These are phyloP conservation scores for Drosophila azteca DNA, from an alignment of 1,140 invertebrate species.

Conservation along the genomic window DNA sequence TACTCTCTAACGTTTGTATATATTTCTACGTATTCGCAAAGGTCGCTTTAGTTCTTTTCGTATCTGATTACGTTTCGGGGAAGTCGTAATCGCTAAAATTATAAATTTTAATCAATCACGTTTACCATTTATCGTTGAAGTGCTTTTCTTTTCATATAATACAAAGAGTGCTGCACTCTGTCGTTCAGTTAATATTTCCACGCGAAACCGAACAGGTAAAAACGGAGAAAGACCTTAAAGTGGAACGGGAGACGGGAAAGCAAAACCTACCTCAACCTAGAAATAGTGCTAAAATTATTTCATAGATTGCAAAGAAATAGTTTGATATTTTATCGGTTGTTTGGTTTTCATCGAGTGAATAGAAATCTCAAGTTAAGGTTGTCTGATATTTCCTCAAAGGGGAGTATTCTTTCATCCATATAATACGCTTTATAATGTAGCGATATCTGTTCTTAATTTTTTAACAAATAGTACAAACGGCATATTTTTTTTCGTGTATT, in stretches of 20 bases:
- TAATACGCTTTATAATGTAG: no score
- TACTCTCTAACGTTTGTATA: background rate
- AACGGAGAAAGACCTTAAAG: background rate
- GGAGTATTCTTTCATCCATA: no score
- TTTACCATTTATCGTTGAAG: slow-evolving; percentile 13
- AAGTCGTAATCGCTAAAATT: slow-evolving; percentile 62
- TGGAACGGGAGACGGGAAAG: no score
- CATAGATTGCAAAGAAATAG: no score
- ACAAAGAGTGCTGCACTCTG: background rate
- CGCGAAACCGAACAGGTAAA: slow-evolving; percentile 15
- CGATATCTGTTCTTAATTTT: no score
- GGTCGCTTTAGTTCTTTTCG: slow-evolving; percentile 11
- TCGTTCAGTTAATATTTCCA: slow-evolving; percentile 34
- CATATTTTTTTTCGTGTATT: no score
- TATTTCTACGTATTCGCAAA: slow-evolving; percentile 24
- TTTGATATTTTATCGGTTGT: no score
- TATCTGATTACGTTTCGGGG: slow-evolving; percentile 35
- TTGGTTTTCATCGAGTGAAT: no score
- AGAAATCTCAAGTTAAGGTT: no score
- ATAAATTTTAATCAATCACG: slow-evolving; percentile 50
- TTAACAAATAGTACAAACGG: no score
- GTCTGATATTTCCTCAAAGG: no score
- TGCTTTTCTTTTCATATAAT: slow-evolving; percentile 32
- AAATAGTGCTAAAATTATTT: background rate
- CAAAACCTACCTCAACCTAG: slow-evolving; percentile 48